Evolutionary conservation across 2,888 invertebrate species (phyloP), one percentile per base, ranked within the genome.

Genomic region (Callimorpha dominula): DNA sequence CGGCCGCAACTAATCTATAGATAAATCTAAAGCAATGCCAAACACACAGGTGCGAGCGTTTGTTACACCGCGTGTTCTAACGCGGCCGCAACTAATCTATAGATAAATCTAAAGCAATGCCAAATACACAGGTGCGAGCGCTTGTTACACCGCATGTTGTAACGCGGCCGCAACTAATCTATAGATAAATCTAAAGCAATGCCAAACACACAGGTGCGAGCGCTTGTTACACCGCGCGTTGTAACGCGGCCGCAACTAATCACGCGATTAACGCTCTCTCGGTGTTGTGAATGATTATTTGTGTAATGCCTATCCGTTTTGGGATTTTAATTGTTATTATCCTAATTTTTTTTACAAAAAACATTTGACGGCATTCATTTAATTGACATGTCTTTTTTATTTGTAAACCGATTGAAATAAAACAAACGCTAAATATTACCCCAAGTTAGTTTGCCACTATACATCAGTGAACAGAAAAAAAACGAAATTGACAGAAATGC

Each of bases 181-280:
- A n/a, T 20, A 20, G 42, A 43, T 57, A 20, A 57, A 68, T 68
- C 43, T 68, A 15, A n/a, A 54, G 43, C n/a, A 17, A 4, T 43
- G 4, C 17, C 17, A 15, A 50, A 31, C 31, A 11, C 67, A 20
- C 67, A 68, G 67, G 67, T 57, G 67, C 42, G 42, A 54, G 12
- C n/a, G 43, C 43, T 68, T 43, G 67, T 57, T 68, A 57, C 6
- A 43, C 66, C 1, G 40, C 50, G 50, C 40, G 66, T 40, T 66
- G 60, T 68, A 14, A 31, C 31, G 31, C 31, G 2, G 2, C 31
- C 31, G 62, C 64, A 70, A 62, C 40, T 60, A 70, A 72, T 72
- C 70, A 54, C 62, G 46, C 68, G 62, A 75, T 75, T 75, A 73
- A 75, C 68, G 63, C 9, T n/a, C 49, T 50, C 65, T 49, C n/a